Evolutionary conservation across 2,888 invertebrate genomes (phyloP), one percentile per base, ranked within the genome.

Genomic region (Sinotaia quadrata): DNA sequence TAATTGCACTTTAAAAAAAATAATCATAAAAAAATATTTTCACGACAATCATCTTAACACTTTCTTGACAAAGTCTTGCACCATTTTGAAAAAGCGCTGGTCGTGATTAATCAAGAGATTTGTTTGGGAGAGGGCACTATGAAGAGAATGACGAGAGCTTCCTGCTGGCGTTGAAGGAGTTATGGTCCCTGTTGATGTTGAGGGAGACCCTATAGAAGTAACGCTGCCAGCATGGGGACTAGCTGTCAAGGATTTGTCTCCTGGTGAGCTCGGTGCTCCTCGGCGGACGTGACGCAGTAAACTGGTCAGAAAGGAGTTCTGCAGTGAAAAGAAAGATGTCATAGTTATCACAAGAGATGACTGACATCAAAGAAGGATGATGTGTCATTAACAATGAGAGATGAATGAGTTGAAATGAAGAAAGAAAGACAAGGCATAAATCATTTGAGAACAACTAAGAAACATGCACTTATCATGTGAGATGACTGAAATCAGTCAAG

Each of bases 221-320:
- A 4, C 18, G 47, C 47, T 47, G 47, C 68, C 58, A 3, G 56
- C 57, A 18, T 67, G 63, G 0, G 75, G 73, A 41, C 69, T 73
- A 18, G 60, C 27, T 7, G 54, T 57, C 15, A 49, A 34, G 15
- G 65, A 49, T 33, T 52, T 61, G 61, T 60, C 57, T 24, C 74
- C 71, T 0, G 74, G 71, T 3, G 77, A 75, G 2, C 73, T 72
- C 0, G 77, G 74, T 33, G 61, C 31, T 5, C 84, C 83, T 7
- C 81, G 72, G 15, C 84, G 76, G 49, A 86, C 63, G 70, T 86
- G 84, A 5, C 87, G 80, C 58, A 83, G 80, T 33, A 85, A 75
- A 41, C 81, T 80, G 29, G 77, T 77, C 61, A 85, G 74, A 70
- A 85, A 86, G 44, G 84, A 84, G 69, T 83, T 85, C 87, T 87